Percentiles rank a stretch among this genome's conserved stretches.
These are phyloP conservation scores for Calliopum simillimum DNA, from an alignment of 2,888 invertebrate genomes.

Conservation along the genomic window DNA sequence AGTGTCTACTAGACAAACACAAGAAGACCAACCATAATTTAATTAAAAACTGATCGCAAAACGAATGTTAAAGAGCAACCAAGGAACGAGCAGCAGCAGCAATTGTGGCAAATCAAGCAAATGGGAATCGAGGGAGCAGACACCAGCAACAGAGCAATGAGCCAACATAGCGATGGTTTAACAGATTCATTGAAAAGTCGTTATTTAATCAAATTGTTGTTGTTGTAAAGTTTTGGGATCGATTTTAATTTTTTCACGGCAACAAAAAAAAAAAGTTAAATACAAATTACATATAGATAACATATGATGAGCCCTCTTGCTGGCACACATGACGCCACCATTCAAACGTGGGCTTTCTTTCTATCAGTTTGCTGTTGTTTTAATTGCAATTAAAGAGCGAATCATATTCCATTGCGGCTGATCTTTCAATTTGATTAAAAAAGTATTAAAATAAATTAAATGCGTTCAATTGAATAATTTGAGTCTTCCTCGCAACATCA, in stretches of 20 bases:
- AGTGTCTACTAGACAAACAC: neutral
- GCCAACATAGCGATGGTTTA: neutral
- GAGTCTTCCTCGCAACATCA: neutral
- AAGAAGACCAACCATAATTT: slow-evolving; percentile 14
- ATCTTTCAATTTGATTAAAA: slow-evolving; percentile 64
- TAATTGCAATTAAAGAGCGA: slow-evolving; percentile 25
- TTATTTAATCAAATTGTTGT: slow-evolving; percentile 35
- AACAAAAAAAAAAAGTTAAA: neutral
- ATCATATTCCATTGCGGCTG: slow-evolving; percentile 40
- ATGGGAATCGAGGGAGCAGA: neutral
- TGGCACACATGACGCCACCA: slow-evolving; percentile 26
- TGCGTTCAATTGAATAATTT: slow-evolving; percentile 53
- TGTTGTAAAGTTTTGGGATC: neutral
- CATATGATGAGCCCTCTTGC: neutral
- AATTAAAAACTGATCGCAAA: slow-evolving; percentile 31
- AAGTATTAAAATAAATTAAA: slow-evolving; percentile 55
- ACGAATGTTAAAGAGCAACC: slow-evolving; percentile 12
- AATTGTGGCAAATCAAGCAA: neutral
- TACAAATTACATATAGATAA: neutral
- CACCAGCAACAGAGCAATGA: too few relatives aligned
- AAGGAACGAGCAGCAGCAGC: neutral
- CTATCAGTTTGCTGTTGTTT: neutral
- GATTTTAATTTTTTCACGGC: neutral
- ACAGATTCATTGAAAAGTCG: neutral
- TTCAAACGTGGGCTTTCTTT: neutral